A percentile compares a stretch with the other conserved stretches of the same genome.
Evolutionary conservation across 2,797 vertebrate species (phyloP).

Genomic region (Myoxocephalus aenaeus): DNA sequence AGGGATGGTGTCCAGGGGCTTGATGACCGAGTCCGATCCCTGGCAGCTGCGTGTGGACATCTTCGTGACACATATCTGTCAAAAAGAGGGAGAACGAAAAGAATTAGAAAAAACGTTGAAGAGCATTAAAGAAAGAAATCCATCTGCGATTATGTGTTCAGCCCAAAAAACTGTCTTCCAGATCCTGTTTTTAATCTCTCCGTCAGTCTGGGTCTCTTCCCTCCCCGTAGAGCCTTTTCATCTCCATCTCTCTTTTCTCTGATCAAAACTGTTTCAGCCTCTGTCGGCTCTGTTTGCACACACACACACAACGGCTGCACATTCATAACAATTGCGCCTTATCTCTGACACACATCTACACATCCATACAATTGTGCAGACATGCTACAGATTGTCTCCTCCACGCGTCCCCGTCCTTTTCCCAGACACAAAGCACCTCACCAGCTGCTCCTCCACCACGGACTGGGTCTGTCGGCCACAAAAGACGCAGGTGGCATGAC

Average conservation of each 20-base stretch:
- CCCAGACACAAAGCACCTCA: slow-evolving; percentile 53
- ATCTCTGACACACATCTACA: slow-evolving; percentile 60
- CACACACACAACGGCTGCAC: slow-evolving; percentile 4
- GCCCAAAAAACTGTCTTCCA: slow-evolving; percentile 50
- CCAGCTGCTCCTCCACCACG: slow-evolving; percentile 49
- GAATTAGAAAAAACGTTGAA: neutral
- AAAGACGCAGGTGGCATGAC: slow-evolving; percentile 73
- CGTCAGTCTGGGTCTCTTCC: slow-evolving; percentile 49
- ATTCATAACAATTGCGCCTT: slow-evolving; percentile 38
- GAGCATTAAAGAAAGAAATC: slow-evolving; percentile 35
- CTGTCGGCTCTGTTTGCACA: slow-evolving; percentile 18
- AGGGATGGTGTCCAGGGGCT: slow-evolving; percentile 95
- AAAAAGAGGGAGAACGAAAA: slow-evolving; percentile 29
- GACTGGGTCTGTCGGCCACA: slow-evolving; percentile 56
- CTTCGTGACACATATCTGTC: slow-evolving; percentile 99
- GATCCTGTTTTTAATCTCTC: slow-evolving; percentile 59
- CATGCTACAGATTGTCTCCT: slow-evolving; percentile 36
- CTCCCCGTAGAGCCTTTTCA: slow-evolving; percentile 57
- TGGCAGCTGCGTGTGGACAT: slow-evolving; percentile 98
- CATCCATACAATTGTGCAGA: slow-evolving; percentile 33
- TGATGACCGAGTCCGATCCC: slow-evolving; percentile 96
- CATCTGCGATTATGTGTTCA: slow-evolving; percentile 62
- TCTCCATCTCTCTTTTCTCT: slow-evolving; percentile 65
- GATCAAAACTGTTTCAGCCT: slow-evolving; percentile 69
- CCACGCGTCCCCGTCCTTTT: slow-evolving; percentile 16